Conservation (phyloP, 2,888 invertebrate species). For the Artemia sinica region DNA sequence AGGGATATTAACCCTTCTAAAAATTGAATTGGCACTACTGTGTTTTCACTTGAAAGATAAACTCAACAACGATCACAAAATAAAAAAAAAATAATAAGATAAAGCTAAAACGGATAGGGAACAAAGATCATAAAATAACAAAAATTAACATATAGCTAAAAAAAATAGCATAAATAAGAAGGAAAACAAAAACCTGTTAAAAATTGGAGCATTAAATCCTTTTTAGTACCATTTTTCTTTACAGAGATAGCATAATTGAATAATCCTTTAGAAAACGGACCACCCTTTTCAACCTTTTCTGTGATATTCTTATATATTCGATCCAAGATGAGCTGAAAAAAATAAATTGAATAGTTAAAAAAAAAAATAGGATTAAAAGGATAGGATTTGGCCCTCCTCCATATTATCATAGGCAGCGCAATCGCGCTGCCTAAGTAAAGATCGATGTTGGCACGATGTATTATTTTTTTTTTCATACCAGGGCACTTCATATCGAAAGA, state of each 20-base stretch:
- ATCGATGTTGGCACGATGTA: no score
- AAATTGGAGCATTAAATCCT: conserved; percentile 61
- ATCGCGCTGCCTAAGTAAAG: no score
- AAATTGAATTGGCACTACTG: neutral
- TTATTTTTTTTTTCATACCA: no score
- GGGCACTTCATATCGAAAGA: no score
- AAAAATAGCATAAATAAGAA: no score
- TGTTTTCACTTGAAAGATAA: conserved; percentile 5
- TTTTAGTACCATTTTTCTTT: conserved; percentile 66
- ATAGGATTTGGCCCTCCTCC: no score
- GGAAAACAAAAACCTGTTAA: conserved; percentile 39
- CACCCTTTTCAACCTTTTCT: conserved; percentile 72
- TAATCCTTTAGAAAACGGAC: conserved; percentile 56
- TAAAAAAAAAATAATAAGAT: conserved; percentile 1
- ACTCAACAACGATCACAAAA: neutral
- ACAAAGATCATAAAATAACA: conserved; percentile 18
- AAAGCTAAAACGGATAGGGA: neutral
- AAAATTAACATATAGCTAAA: no score
- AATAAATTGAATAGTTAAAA: no score
- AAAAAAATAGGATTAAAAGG: no score
- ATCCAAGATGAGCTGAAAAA: conserved; percentile 77
- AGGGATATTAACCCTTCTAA: no score
- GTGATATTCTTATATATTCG: conserved; percentile 92
- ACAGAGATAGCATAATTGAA: conserved; percentile 91
- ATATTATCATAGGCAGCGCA: no score